These are phyloP conservation scores for Acleris sparsana DNA, from an alignment of 2,888 invertebrate genomes.

Conservation along the genomic window DNA sequence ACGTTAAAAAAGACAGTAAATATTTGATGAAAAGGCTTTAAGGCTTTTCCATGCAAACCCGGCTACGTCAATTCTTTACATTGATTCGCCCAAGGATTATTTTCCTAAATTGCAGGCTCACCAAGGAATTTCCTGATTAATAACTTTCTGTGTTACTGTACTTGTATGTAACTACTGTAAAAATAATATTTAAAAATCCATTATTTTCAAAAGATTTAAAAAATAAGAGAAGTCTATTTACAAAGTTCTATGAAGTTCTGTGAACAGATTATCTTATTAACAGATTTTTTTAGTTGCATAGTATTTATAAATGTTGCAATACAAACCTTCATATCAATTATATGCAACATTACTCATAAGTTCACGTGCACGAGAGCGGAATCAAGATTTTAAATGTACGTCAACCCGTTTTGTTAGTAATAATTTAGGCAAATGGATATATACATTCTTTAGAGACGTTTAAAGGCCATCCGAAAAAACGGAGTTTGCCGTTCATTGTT, in stretches of 20 bases:
- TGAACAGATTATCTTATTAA: constrained; percentile 13
- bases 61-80: neutral
- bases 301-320: constrained; percentile 14
- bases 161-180: constrained; percentile 11
- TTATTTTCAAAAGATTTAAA: constrained; percentile 13
- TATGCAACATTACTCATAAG: neutral
- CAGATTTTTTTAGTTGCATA: neutral
- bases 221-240: constrained; percentile 29
- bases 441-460: too few relatives aligned
- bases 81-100: constrained; percentile 5
- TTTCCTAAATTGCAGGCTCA: constrained; percentile 4
- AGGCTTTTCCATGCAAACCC: too few relatives aligned
- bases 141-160: constrained; percentile 5
- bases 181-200: constrained; percentile 5
- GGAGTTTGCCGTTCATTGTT: too few relatives aligned
- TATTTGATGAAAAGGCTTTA: too few relatives aligned
- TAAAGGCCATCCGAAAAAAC: too few relatives aligned
- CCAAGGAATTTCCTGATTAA: constrained; percentile 11
- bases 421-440: neutral
- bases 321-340: constrained; percentile 18
- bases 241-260: constrained; percentile 17
- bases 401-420: neutral
- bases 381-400: neutral
- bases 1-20: too few relatives aligned
- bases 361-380: neutral